Evolutionary conservation across 2,113 vertebrate genomes (phyloP).

Genomic region (Triplophysa dalaica): DNA sequence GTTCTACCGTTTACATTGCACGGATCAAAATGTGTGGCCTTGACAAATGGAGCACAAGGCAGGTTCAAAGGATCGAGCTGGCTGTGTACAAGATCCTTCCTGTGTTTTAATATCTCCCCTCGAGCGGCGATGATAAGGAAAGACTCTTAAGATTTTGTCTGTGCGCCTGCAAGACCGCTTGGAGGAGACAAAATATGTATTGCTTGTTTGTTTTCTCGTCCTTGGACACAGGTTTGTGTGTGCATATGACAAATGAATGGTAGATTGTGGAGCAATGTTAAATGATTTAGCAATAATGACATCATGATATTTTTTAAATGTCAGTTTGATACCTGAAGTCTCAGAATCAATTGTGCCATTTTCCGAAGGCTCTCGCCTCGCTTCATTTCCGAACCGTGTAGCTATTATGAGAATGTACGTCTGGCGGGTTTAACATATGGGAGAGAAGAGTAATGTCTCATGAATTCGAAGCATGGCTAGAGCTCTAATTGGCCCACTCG

Average conservation of each 20-base stretch:
- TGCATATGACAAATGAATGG: not conserved
- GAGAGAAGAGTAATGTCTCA: not conserved
- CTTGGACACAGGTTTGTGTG: not conserved
- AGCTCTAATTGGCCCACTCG: not conserved
- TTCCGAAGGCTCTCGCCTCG: not conserved
- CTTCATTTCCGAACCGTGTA: not conserved
- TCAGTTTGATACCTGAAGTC: conserved; percentile 4
- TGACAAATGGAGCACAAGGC: not conserved
- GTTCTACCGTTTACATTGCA: not conserved
- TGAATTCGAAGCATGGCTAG: not conserved
- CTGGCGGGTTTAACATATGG: not conserved
- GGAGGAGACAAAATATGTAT: not conserved
- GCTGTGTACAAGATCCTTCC: conserved; percentile 5
- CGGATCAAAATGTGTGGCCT: not conserved
- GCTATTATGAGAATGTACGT: not conserved
- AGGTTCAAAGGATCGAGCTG: conserved; percentile 1
- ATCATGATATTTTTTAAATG: not conserved
- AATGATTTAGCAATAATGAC: conserved; percentile 13
- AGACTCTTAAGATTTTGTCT: not conserved
- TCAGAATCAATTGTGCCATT: not conserved
- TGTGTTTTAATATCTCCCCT: conserved; percentile 11
- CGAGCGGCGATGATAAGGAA: conserved; percentile 4
- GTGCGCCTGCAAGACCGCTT: not conserved
- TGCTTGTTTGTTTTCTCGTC: not conserved
- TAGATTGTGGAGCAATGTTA: not conserved